phyloP scores from a whole-genome alignment of 2,113 vertebrate species.

The Mystacornis crossleyi region DNA sequence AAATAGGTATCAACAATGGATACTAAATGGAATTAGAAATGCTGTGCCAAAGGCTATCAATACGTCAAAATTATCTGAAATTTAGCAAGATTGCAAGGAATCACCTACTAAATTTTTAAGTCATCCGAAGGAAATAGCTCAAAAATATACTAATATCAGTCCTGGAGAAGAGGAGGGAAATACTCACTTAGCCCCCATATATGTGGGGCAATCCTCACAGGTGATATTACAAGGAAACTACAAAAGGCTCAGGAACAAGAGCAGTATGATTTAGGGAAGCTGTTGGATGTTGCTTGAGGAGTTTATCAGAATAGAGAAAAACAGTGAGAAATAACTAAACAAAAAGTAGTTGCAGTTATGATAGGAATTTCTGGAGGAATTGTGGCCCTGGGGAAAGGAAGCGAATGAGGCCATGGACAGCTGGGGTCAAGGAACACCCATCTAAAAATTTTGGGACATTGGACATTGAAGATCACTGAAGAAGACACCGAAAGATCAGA shows the following conservation, averaged over 20 bases:
- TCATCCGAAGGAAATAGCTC: not conserved
- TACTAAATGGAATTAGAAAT: not conserved
- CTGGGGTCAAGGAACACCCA: not conserved
- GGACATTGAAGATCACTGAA: not conserved
- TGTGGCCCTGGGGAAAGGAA: not conserved
- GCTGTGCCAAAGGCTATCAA: not conserved
- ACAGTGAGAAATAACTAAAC: not conserved
- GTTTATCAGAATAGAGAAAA: not conserved
- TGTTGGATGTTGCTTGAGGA: not conserved
- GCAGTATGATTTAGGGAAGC: not conserved
- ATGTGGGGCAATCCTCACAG: not conserved
- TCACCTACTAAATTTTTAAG: not conserved
- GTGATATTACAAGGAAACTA: not conserved
- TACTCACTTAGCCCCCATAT: too few species aligned
- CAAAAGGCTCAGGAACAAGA: not conserved
- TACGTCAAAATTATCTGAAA: not conserved
- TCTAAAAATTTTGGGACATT: not conserved
- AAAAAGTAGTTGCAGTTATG: not conserved
- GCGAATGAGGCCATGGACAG: not conserved
- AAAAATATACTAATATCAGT: not conserved
- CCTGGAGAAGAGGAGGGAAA: not conserved
- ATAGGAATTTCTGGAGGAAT: not conserved
- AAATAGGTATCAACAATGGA: not conserved
- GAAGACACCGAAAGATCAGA: not conserved
- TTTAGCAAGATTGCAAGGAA: not conserved